Conservation (phyloP, 2,113 vertebrate genomes). For the Sceloporus tristichus region DNA sequence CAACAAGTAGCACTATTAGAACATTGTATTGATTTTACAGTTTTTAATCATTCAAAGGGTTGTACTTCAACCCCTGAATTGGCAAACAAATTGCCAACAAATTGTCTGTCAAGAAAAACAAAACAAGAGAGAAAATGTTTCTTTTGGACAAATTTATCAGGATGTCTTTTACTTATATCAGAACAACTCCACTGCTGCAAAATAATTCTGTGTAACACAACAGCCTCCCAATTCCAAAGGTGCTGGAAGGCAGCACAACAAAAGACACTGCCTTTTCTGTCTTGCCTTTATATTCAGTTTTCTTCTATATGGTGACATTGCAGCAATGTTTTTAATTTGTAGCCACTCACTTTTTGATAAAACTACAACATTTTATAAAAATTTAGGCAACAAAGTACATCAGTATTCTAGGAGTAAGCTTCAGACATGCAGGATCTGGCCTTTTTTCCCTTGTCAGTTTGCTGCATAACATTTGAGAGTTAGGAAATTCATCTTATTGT, state of each 20-base stretch:
- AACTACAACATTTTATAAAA: background rate
- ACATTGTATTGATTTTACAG: slow-evolving; percentile 17
- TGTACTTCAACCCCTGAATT: slow-evolving; percentile 38
- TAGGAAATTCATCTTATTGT: no score
- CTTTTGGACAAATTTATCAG: background rate
- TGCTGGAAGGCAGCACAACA: background rate
- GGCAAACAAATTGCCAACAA: slow-evolving; percentile 32
- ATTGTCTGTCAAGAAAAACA: background rate
- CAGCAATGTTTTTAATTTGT: background rate
- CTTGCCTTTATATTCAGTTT: background rate
- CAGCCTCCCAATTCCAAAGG: background rate
- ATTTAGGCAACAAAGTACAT: background rate
- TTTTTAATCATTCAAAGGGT: slow-evolving; percentile 38
- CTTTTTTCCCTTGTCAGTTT: background rate
- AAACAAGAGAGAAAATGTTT: background rate
- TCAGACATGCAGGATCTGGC: no score
- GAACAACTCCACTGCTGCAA: background rate
- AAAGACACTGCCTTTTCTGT: background rate
- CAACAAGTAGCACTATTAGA: background rate
- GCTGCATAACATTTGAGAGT: no score
- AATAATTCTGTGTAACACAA: background rate
- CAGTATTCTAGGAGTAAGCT: background rate
- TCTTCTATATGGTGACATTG: no score
- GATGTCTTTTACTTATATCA: fast-evolving
- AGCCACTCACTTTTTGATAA: background rate